Base-by-base conservation (phyloP, 1,140 invertebrate genomes). In the Acromyrmex charruanus region DNA sequence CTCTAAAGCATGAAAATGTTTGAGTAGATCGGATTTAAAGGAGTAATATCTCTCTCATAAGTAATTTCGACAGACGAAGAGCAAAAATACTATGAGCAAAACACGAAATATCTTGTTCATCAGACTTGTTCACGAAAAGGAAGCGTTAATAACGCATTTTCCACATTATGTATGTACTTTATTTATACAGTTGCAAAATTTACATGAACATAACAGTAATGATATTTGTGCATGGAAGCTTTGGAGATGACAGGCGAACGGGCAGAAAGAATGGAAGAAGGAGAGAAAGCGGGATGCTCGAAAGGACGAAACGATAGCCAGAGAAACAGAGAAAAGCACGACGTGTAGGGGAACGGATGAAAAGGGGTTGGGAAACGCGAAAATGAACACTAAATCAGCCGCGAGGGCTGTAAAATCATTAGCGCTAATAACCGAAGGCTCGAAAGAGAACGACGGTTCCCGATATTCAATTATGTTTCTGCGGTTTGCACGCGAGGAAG, bases 381-480 rank as follows among this genome's bases (percentile, higher is more conserved):
- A 71, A 81, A 53, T 53, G 68, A 69, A 63, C 39, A 74, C 35
- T 89, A 87, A 87, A 89, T 89, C 84, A 89, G 87, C 63, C 55
- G 49, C 77, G 87, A 53, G 80, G 65, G 55, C 71, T 80, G 77
- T 86, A 87, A 92, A 90, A 81, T 92, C 87, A 88, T 93, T 93
- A 93, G 79, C 72, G 81, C 66, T 87, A 77, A 80, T 93, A 91
- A 92, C 88, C 85, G 86, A 89, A 85, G 87, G 85, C 79, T 88
- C 69, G 68, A 69, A 63, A 89, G 75, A 35, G 86, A 85, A 82
- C 74, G 74, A 72, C 75, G 63, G 82, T 55, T 87, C 72, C 66
- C 89, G 88, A 90, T 90, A 90, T 88, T 90, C 86, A 88, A 90
- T 90, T 90, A 90, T 77, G 80, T 75, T 69, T 85, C 55, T 68